phyloP scores from a whole-genome alignment of 35 echinoderm and acorn worm genomes.

The Anneissia japonica region DNA sequence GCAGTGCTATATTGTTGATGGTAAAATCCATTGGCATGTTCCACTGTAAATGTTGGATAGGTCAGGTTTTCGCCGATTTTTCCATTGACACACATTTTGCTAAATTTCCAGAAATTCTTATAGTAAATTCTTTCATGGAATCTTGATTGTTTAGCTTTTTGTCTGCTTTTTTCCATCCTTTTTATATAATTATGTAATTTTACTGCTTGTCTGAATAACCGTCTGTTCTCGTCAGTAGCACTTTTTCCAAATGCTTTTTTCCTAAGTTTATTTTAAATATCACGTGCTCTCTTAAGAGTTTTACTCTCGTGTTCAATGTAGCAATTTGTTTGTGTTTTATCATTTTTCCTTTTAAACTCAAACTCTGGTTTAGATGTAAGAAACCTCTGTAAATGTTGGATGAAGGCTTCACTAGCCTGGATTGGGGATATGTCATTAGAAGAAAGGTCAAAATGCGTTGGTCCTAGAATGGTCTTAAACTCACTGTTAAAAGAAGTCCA shows the following conservation, averaged over 20 bases:
- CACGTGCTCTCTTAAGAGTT: neutral
- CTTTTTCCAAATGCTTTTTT: neutral
- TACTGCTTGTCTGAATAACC: constrained; percentile 6
- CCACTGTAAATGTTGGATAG: constrained; percentile 17
- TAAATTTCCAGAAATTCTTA: constrained; percentile 17
- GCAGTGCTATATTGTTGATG: neutral
- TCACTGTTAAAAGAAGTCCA: too few species aligned
- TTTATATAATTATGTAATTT: constrained; percentile 22
- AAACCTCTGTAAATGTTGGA: too few species aligned
- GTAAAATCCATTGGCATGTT: constrained; percentile 17
- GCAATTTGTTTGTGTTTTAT: too few species aligned
- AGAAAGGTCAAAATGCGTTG: too few species aligned
- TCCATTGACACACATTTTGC: constrained; percentile 1
- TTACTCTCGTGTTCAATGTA: constrained; percentile 1
- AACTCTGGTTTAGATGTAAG: too few species aligned
- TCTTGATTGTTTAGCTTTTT: neutral
- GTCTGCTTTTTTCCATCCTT: neutral
- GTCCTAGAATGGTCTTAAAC: too few species aligned
- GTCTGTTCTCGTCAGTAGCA: constrained; percentile 1
- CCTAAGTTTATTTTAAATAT: neutral
- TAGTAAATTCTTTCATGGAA: constrained; percentile 19
- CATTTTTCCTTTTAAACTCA: too few species aligned
- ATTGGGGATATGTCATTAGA: too few species aligned
- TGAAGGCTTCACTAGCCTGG: too few species aligned
- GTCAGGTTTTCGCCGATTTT: neutral